A percentile compares a stretch with the other conserved stretches of the same genome.
Evolutionary conservation across 2,113 vertebrate species (phyloP).

Genomic region (Crotalus horridus): DNA sequence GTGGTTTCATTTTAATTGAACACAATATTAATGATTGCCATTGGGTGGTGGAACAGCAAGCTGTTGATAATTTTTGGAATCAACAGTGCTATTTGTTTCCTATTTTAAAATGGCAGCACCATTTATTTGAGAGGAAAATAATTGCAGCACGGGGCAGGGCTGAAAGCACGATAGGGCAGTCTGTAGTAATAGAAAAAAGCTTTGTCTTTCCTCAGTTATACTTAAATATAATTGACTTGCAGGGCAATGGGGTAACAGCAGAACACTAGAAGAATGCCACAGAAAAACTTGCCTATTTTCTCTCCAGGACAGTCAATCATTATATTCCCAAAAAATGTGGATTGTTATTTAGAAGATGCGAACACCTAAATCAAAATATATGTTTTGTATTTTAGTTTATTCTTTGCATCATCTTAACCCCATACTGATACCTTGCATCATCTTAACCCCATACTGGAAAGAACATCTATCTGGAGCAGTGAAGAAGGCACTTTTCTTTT

Average conservation of each 20-base stretch:
- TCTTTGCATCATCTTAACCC: background rate
- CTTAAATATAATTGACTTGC: background rate
- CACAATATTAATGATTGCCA: constrained; percentile 40
- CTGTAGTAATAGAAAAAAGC: constrained; percentile 19
- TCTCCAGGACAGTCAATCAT: background rate
- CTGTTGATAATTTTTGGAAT: constrained; percentile 41
- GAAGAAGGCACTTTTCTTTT: background rate
- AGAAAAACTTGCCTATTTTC: background rate
- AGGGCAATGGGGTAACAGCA: background rate
- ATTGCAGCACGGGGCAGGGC: constrained; percentile 25
- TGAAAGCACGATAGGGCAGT: constrained; percentile 9
- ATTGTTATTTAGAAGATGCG: background rate
- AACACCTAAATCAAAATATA: background rate
- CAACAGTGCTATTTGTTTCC: constrained; percentile 43
- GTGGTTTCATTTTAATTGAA: constrained; percentile 45
- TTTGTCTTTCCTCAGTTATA: background rate
- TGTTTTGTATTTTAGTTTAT: background rate
- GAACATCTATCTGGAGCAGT: background rate
- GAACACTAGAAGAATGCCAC: background rate
- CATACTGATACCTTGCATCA: background rate
- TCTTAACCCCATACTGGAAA: background rate
- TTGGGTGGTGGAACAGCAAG: constrained; percentile 27
- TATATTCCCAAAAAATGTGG: background rate
- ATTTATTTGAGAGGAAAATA: constrained; percentile 40
- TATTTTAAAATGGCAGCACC: constrained; percentile 41